Evolutionary conservation across 1,140 invertebrate species (phyloP), one percentile per base, ranked within the genome.

Genomic region (Macrocentrus cingulum): DNA sequence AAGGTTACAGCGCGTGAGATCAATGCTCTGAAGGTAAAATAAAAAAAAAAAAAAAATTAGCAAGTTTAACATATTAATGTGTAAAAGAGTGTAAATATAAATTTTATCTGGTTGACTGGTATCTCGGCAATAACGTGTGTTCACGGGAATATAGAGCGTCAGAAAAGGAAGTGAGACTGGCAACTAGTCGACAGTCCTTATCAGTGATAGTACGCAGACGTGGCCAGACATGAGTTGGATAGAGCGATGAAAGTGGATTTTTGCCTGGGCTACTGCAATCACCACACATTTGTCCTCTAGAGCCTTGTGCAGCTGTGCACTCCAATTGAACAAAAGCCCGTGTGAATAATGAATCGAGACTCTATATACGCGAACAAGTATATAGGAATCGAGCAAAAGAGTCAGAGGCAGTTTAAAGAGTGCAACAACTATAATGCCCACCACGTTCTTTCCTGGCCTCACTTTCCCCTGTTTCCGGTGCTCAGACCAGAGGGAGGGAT

Each of bases 401-500:
- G 0, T 20, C 9, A n/a, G n/a, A 41, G 37, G 2, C 42, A 8
- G 19, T 45, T 16, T 45, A 13, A 45, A 45, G 18, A 45, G 42
- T 7, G 42, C 42, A 45, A 45, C 36, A 39, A 39, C 36, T 19
- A 45, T 8, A 18, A 16, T 18, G 2, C 8, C 15, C 16, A 7
- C n/a, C 22, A 39, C 11, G 36, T 39, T 39, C 22, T 23, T 48
- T 48, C 45, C 45, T 20, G 45, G 20, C 23, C n/a, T 48, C 45
- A 48, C 45, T 48, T 48, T 48, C 22, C 45, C 45, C 45, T 25
- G 45, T 25, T 48, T 48, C 45, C 45, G 45, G 45, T 48, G 20
- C 29, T 8, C n/a, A 22, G 2, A 23, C 13, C 20, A 11, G 18
- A 45, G 42, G 8, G 42, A 45, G 19, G 6, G 13, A 23, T 16